These are phyloP conservation scores for Melolontha melolontha DNA, from an alignment of 2,888 invertebrate species.

Conservation along the genomic window DNA sequence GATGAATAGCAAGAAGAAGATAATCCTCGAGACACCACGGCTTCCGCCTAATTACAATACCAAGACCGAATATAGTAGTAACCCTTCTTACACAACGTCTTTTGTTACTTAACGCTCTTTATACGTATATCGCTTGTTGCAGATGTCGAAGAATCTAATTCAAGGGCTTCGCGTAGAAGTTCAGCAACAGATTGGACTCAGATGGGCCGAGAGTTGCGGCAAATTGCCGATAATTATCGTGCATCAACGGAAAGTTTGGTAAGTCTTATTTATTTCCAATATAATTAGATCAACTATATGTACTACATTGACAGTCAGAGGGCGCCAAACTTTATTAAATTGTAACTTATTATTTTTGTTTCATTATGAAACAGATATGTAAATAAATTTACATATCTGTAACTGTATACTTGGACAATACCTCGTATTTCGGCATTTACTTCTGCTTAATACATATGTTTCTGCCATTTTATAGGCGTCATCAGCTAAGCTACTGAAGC, in stretches of 20 bases:
- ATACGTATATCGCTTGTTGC: constrained; percentile 16
- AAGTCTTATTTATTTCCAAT: constrained; percentile 42
- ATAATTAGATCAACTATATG: too few species aligned
- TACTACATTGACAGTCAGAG: too few species aligned
- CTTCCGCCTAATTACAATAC: constrained; percentile 34
- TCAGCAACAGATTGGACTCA: constrained; percentile 36
- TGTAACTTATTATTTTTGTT: too few species aligned
- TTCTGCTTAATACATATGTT: too few species aligned
- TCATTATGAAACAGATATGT: too few species aligned
- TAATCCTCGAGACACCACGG: constrained; percentile 42
- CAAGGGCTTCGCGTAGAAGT: constrained; percentile 11
- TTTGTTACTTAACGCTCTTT: background rate
- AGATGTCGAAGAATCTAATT: constrained; percentile 2
- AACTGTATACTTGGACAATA: too few species aligned
- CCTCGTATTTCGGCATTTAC: too few species aligned
- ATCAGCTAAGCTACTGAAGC: too few species aligned
- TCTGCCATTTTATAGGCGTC: too few species aligned
- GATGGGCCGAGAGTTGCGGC: constrained; percentile 42
- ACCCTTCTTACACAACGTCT: constrained; percentile 16
- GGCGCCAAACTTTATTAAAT: too few species aligned
- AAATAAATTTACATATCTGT: too few species aligned
- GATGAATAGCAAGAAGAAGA: constrained; percentile 42
- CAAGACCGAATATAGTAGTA: background rate
- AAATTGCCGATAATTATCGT: constrained; percentile 48
- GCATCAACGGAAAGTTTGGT: constrained; percentile 43